Percentiles rank a stretch among this genome's conserved stretches.
phyloP scores from a whole-genome alignment of 2,797 vertebrate species.

The Onychomys arenicola region DNA sequence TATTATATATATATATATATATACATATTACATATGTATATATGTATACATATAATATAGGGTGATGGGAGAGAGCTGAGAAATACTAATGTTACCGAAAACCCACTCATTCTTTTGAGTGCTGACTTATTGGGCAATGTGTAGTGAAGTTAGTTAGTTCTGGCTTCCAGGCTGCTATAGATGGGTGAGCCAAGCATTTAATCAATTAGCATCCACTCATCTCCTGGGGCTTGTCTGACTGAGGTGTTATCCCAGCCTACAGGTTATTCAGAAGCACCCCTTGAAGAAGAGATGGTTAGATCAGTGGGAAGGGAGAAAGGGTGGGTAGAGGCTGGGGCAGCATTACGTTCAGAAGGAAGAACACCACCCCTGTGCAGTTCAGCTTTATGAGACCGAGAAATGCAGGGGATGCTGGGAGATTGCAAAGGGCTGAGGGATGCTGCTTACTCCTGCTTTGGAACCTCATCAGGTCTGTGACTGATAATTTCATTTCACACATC shows the following conservation, averaged over 20 bases:
- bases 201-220: neutral
- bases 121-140: neutral
- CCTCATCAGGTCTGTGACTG: slow-evolving; percentile 12
- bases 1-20: too few species aligned
- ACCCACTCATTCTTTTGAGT: neutral
- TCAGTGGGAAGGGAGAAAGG: neutral
- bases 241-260: neutral
- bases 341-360: neutral
- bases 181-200: neutral
- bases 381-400: neutral
- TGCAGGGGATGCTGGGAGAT: neutral
- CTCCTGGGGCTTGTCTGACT: neutral
- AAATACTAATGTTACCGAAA: slow-evolving; percentile 23
- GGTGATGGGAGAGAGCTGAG: slow-evolving; percentile 12
- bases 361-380: neutral
- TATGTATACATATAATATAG: neutral
- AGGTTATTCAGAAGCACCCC: neutral
- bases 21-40: too few species aligned
- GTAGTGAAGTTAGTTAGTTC: neutral
- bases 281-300: neutral
- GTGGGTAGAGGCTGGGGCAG: neutral
- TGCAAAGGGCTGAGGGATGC: neutral
- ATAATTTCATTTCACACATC: slow-evolving; percentile 69
- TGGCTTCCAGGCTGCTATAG: neutral
- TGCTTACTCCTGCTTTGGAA: neutral